These are phyloP conservation scores for Malurus melanocephalus DNA, from an alignment of 2,113 vertebrate genomes.

Conservation along the genomic window DNA sequence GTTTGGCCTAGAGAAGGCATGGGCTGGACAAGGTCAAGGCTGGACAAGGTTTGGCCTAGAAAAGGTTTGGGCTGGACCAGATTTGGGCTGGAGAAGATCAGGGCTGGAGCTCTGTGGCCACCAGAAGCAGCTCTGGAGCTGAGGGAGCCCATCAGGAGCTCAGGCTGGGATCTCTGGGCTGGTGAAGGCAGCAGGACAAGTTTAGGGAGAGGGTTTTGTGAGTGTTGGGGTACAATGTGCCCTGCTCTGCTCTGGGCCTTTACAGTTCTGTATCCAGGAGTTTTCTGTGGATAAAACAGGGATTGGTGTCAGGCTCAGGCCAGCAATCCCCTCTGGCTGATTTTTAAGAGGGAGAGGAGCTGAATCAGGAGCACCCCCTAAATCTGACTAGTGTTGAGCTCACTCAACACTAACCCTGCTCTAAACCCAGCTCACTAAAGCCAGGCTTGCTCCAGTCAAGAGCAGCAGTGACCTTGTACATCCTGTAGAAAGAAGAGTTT, in stretches of 20 bases:
- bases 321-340: accelerated
- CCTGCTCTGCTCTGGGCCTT: neutral
- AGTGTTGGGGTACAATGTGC: neutral
- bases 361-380: no score
- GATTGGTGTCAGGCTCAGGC: neutral
- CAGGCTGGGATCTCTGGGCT: neutral
- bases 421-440: neutral
- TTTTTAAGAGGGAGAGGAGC: neutral
- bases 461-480: neutral
- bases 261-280: neutral
- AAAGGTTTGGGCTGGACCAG: no score
- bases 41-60: no score
- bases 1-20: no score
- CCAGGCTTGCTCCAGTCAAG: neutral
- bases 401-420: neutral
- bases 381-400: no score
- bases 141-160: neutral
- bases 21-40: no score
- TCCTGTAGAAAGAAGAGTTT: neutral
- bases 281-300: neutral
- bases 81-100: no score
- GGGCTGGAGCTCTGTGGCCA: neutral
- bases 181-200: no score
- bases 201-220: neutral
- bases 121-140: neutral